These are phyloP conservation scores for Vandiemenella viatica DNA, from an alignment of 2,888 invertebrate genomes.

Conservation along the genomic window DNA sequence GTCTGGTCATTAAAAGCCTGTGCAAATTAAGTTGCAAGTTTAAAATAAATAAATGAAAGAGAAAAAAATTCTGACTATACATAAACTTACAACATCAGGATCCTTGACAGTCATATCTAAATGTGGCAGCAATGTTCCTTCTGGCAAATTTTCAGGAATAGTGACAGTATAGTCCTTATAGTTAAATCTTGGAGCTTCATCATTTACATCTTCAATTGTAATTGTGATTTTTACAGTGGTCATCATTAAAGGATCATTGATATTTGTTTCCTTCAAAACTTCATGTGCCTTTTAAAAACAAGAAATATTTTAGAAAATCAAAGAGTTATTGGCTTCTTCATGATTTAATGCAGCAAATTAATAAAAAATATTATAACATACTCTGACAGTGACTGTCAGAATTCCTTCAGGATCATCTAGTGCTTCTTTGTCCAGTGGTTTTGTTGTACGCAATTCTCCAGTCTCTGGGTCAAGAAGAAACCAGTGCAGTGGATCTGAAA, in stretches of 20 bases:
- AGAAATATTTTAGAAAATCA: no score
- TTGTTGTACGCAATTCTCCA: conserved; percentile 70
- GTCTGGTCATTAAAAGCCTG: no score
- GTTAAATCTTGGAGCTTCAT: conserved; percentile 74
- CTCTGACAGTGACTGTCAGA: conserved; percentile 56
- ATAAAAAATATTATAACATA: conserved; percentile 30
- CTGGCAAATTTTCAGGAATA: conserved; percentile 66
- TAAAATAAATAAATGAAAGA: no score
- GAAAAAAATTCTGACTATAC: no score
- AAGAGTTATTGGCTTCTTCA: no score
- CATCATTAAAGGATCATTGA: conserved; percentile 48
- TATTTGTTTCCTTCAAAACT: conserved; percentile 52
- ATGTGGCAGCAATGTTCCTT: conserved; percentile 65
- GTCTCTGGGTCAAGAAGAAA: conserved; percentile 63
- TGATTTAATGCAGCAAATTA: no score
- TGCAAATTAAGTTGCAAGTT: no score
- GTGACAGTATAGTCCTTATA: conserved; percentile 63
- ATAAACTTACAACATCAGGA: conserved; percentile 71
- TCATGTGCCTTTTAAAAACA: conserved; percentile 45
- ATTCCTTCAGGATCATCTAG: conserved; percentile 64
- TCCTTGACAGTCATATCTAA: conserved; percentile 75
- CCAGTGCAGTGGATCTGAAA: conserved; percentile 71
- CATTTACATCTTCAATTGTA: conserved; percentile 77
- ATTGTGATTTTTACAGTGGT: conserved; percentile 60
- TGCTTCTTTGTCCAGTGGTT: conserved; percentile 72